Base-by-base conservation (phyloP, 2,113 vertebrate genomes). In the Gymnogyps californianus region DNA sequence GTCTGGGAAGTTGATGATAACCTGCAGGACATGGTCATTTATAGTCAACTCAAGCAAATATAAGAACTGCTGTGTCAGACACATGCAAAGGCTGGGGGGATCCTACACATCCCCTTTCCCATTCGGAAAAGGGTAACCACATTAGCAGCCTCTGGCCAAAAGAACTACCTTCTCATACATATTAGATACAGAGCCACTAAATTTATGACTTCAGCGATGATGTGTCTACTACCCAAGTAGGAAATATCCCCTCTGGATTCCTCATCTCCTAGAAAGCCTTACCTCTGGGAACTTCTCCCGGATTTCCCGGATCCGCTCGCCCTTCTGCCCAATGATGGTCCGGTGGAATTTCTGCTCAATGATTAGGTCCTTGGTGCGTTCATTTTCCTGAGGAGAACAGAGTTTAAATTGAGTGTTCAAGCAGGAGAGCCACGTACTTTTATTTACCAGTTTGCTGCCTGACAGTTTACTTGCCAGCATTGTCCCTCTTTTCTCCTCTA, bases 1-100 rank as follows among this genome's bases (percentile, higher is more conserved):
- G 97, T 99, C 99, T 67, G 99, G 99, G 97, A 99, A 99, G 93
- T 99, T 99, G 97, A 99, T 99, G 94, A 99, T 99, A 91, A 99
- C 99, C 99, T 99, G 93, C 28, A 97, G 83, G 70, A 95, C 90
- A 87, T 0, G 2, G 78, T 17, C 10, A 57, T 38, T 94, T 64
- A 80, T 7, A 40, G 38, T 29, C 18, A 89, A 9, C 12, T 88
- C 57, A 72, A 38, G 64, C 10, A 77, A 79, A 77, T 4, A 19
- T 21, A 76, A 67, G 52, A 70, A 64, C 1, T 55, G 14, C 32
- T 36, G 11, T 13, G n/a, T 49, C 65, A 69, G 36, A 42, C 31
- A 65, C 1, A 15, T 10, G 32, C 32, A 75, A 42, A 80, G 15
- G 15, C 3, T 44, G 14, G 10, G 26, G n/a, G 18, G 22, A 72